These are phyloP conservation scores for Timandra comae DNA, from an alignment of 2,888 invertebrate genomes.

Conservation along the genomic window DNA sequence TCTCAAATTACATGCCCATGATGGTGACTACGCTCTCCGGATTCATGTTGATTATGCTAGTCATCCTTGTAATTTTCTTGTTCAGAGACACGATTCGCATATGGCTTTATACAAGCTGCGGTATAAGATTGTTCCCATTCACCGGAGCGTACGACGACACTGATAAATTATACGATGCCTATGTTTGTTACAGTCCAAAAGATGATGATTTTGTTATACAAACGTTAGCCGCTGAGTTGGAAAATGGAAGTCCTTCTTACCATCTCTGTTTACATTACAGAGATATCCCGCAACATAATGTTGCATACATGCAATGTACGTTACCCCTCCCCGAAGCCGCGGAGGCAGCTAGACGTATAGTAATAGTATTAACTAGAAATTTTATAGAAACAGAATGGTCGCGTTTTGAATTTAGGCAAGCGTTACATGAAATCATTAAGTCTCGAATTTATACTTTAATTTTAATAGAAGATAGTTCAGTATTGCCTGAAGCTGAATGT, in stretches of 20 bases:
- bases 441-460: conserved; percentile 89
- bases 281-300: conserved; percentile 84
- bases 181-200: conserved; percentile 94
- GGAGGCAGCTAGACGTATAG: conserved; percentile 89
- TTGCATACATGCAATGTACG: conserved; percentile 81
- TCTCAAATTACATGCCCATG: conserved; percentile 89
- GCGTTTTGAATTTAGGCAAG: conserved; percentile 91
- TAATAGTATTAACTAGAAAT: conserved; percentile 90
- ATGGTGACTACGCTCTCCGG: conserved; percentile 87
- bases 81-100: conserved; percentile 91
- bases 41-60: conserved; percentile 84
- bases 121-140: conserved; percentile 87
- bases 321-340: conserved; percentile 91
- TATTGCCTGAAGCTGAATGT: conserved; percentile 87
- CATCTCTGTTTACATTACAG: conserved; percentile 92
- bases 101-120: conserved; percentile 92
- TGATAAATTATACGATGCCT: conserved; percentile 94
- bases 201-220: conserved; percentile 94
- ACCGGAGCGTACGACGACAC: conserved; percentile 84
- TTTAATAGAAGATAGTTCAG: conserved; percentile 89
- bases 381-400: conserved; percentile 96
- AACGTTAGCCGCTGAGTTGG: conserved; percentile 89
- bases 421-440: conserved; percentile 90
- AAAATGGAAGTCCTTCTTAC: conserved; percentile 87
- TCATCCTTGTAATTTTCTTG: conserved; percentile 86